Evolutionary conservation across 2,113 vertebrate genomes (phyloP).

Genomic region (Eclectus roratus): DNA sequence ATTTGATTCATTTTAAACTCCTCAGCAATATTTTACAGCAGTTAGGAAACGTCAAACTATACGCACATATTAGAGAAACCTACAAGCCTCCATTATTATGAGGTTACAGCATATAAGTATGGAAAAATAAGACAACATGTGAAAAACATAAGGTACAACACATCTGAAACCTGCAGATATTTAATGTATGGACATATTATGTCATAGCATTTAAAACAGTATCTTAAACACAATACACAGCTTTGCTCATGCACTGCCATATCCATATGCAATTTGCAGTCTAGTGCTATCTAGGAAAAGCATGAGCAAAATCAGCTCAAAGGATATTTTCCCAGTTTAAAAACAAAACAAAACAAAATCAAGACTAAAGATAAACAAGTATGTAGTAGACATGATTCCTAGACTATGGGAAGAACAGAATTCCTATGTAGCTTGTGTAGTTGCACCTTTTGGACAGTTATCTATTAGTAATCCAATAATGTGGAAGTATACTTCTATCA

Average conservation of each 20-base stretch:
- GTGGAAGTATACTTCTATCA: background rate
- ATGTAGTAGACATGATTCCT: background rate
- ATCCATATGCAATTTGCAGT: background rate
- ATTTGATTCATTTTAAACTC: slow-evolving; percentile 6
- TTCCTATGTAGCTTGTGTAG: background rate
- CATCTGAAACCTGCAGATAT: background rate
- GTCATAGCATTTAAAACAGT: background rate
- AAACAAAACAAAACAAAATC: background rate
- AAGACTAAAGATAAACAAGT: background rate
- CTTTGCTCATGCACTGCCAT: background rate
- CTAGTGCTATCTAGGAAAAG: background rate
- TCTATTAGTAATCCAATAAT: background rate
- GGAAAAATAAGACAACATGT: background rate
- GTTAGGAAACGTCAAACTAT: background rate
- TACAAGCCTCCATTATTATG: background rate
- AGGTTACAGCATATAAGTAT: background rate
- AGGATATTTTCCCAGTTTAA: background rate
- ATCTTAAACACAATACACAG: background rate
- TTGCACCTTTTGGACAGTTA: background rate
- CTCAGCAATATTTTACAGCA: background rate
- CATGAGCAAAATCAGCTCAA: background rate
- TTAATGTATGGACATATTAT: background rate
- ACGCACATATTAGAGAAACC: background rate
- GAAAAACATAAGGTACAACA: background rate
- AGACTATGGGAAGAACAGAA: background rate